Evolutionary conservation across 2,888 invertebrate genomes (phyloP).

Genomic region (Strigamia crassipes): DNA sequence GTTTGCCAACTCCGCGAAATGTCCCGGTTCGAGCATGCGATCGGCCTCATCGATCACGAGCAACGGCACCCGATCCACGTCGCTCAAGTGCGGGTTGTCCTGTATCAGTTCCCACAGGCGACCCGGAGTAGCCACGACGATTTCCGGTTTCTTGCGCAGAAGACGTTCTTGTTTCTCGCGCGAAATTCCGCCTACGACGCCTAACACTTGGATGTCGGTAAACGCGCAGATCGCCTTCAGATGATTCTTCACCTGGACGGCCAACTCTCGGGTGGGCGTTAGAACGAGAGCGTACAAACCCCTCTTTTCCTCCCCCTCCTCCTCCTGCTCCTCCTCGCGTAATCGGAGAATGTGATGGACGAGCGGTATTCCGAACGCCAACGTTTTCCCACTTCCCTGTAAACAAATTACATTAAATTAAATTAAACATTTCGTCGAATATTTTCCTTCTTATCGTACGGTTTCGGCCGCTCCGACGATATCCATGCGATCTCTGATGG

Average conservation of each 20-base stretch:
- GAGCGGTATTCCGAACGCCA: conserved; percentile 96
- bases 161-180: conserved; percentile 90
- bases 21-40: conserved; percentile 94
- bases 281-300: conserved; percentile 67
- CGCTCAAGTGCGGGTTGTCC: conserved; percentile 65
- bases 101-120: conserved; percentile 91
- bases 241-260: conserved; percentile 90
- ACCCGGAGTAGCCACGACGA: conserved; percentile 96
- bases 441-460: conserved; percentile 54
- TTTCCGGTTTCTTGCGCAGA: conserved; percentile 80
- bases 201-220: conserved; percentile 73
- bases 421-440: neutral
- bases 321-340: conserved; percentile 55
- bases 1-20: conserved; percentile 87
- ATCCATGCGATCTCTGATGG: conserved; percentile 84
- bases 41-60: conserved; percentile 98
- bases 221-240: conserved; percentile 77
- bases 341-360: conserved; percentile 79
- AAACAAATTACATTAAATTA: neutral
- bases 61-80: conserved; percentile 62
- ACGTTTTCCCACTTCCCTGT: conserved; percentile 93
- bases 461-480: conserved; percentile 99
- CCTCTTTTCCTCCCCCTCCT: conserved; percentile 47
- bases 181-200: conserved; percentile 92
- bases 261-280: conserved; percentile 95